Percentiles rank a stretch among this genome's conserved stretches.
Evolutionary conservation across 2,888 invertebrate species (phyloP).

Genomic region (Ditula angustiorana): DNA sequence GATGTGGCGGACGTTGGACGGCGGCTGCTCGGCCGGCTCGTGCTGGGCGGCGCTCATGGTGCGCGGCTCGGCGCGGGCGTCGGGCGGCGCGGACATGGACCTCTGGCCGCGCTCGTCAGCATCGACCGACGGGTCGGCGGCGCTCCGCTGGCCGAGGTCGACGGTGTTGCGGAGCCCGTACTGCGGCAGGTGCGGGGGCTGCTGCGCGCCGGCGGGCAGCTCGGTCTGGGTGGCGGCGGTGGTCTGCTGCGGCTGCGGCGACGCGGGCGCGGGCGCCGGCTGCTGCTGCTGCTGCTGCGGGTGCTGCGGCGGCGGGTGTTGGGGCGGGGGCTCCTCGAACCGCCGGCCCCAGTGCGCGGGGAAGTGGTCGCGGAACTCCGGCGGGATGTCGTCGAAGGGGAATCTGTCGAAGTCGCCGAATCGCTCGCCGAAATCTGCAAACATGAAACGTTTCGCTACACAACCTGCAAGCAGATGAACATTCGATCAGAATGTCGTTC

Average conservation of each 20-base stretch:
- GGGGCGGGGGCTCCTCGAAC: conserved; percentile 59
- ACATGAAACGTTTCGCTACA: conserved; percentile 59
- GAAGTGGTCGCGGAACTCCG: conserved; percentile 80
- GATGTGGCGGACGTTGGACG: conserved; percentile 91
- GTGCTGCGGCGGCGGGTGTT: conserved; percentile 53
- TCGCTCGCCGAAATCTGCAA: conserved; percentile 80
- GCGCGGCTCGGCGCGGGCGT: conserved; percentile 74
- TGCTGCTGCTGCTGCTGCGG: conserved; percentile 51
- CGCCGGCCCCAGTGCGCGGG: conserved; percentile 77
- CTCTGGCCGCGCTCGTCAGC: conserved; percentile 87
- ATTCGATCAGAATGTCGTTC: conserved; percentile 24
- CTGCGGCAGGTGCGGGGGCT: conserved; percentile 81
- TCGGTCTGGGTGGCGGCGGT: conserved; percentile 77
- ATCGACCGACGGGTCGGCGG: conserved; percentile 81
- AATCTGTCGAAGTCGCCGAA: conserved; percentile 83
- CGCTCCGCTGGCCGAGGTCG: conserved; percentile 89
- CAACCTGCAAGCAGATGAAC: conserved; percentile 50
- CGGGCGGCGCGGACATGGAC: conserved; percentile 93
- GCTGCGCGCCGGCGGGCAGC: conserved; percentile 57
- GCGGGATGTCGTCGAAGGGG: conserved; percentile 82
- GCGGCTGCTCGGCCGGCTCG: conserved; percentile 57
- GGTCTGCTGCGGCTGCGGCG: conserved; percentile 60
- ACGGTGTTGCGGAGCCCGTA: conserved; percentile 92
- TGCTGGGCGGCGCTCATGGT: conserved; percentile 71
- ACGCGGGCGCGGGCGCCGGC: conserved; percentile 52